Evolutionary conservation across 1,140 invertebrate species (phyloP), one percentile per base, ranked within the genome.

Genomic region (Caenorhabditis remanei): DNA sequence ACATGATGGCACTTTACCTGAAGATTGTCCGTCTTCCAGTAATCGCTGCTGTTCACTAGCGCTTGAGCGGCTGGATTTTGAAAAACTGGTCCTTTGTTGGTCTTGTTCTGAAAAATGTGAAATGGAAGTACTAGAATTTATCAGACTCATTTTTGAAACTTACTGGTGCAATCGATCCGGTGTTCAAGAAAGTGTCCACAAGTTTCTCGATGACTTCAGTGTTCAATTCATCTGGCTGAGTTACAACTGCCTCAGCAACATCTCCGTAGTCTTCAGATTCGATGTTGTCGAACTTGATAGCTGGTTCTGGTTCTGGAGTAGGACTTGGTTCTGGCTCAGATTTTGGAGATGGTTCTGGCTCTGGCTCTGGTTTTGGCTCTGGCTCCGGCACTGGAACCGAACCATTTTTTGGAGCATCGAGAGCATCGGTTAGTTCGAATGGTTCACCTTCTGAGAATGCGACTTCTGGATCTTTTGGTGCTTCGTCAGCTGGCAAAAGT

Each of bases 211-310:
- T 88, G 21, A 83, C 71, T 55, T 83, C 87, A 40, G 65, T 67
- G 58, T 88, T 65, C 19, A 88, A 11, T 50, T 84, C 84, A 67
- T 88, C 87, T 53, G 87, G 82, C 14, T 53, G 41, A 21, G 85
- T 53, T 21, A 48, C 40, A 6, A 58, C 85, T 4, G 24, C 63
- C 56, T 87, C 88, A n/a, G 56, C 79, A 53, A 56, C 85, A 84
- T 87, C 79, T 67, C 85, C 88, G 46, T 88, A 88, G 32, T 88
- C 87, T 48, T 88, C 87, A 40, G 24, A 43, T 32, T 85, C 55
- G 14, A 88, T 65, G 46, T 88, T 88, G 55, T 88, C 87, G 41
- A 88, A 88, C 24, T 88, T 88, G 63, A 88, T 88, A n/a, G 87
- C 88, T 58, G 88, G 88, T 40, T 89, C 88, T 41, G 88, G 87